Base-by-base conservation (phyloP, 2,888 invertebrate species). In the Opisthograptis luteolata region DNA sequence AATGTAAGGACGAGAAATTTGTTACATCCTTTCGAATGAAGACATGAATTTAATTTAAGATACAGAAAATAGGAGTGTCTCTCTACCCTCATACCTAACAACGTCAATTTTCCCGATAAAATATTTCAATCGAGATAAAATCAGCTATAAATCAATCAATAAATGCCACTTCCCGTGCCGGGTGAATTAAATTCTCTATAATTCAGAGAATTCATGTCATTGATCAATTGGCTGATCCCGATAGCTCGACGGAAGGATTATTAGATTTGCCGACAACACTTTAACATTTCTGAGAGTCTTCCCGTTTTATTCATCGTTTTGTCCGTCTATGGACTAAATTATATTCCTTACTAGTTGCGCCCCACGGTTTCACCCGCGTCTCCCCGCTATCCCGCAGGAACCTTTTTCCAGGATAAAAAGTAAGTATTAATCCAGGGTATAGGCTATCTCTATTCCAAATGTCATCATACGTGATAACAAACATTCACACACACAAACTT, bases 141-240 rank as follows among this genome's bases (percentile, higher is more conserved):
- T 46, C 48, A 14, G 35, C 15, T 47, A 60, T 60, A 60, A 61
- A 60, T 63, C 61, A 60, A 60, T 61, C 59, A 60, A 60, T 61
- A 55, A 58, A 58, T 57, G 58, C 61, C 61, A 63, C 52, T 49
- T 45, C 44, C 43, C 46, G 30, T 31, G 31, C 41, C 49, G 47
- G 43, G 50, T 55, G 57, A 62, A 63, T 65, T 58, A 56, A 68
- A 79, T 79, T 70, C 66, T 62, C 68, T 60, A 69, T 78, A 76
- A 73, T 72, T 70, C 70, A 62, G 68, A 50, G 64, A 66, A 73
- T 73, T 60, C 57, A 65, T 66, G 74, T 69, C 78, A 76, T 67
- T 75, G 74, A 76, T 76, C 73, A 78, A 79, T 80, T 75, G 79
- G 56, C 72, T 75, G 74, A 73, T 69, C 68, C 68, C 68, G 53